Evolutionary conservation across 2,888 invertebrate species (phyloP), one percentile per base, ranked within the genome.

Genomic region (Agonopterix subpropinquella): DNA sequence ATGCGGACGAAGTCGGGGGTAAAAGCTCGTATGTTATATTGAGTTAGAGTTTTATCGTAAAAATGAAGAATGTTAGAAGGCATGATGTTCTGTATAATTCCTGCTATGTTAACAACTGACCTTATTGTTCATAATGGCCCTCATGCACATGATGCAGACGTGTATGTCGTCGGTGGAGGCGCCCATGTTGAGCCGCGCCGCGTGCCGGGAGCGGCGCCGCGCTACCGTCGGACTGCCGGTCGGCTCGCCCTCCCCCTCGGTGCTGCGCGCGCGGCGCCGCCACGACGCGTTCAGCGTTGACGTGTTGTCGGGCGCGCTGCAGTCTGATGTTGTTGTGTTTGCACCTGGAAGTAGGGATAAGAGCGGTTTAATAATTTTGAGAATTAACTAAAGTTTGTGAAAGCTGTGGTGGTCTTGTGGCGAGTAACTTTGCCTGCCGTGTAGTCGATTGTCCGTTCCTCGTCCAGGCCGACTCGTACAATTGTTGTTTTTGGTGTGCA

Each of bases 91-190:
- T 7, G 28, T 18, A 28, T 28, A 28, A 28, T 39, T 39, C 39
- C 1, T 4, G 1, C 39, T 7, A 39, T n/a, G 10, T 4, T 11
- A 5, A 42, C 42, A 7, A 42, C 11, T 11, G 64, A 93, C 94
- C 92, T 99, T 99, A 78, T 99, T 99, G 86, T 99, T 99, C 99
- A 99, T 99, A 72, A 99, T 98, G 64, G 99, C 99, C 51, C 99
- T 91, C 90, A 99, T 93, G 77, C 99, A 99, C 95, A 98, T 96
- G 70, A 99, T 98, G 90, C 98, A 98, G 54, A 99, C 98, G 85
- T 99, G 99, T 70, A 99, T 98, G 77, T 99, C 99, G 79, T 99
- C 99, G 56, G 97, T 96, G 51, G 98, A 95, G 65, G 97, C 96
- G 48, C 97, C 97, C 96, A 97, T 96, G 78, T 96, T 97, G 58